phyloP scores from a whole-genome alignment of 1,140 invertebrate genomes.

The Arion vulgaris region DNA sequence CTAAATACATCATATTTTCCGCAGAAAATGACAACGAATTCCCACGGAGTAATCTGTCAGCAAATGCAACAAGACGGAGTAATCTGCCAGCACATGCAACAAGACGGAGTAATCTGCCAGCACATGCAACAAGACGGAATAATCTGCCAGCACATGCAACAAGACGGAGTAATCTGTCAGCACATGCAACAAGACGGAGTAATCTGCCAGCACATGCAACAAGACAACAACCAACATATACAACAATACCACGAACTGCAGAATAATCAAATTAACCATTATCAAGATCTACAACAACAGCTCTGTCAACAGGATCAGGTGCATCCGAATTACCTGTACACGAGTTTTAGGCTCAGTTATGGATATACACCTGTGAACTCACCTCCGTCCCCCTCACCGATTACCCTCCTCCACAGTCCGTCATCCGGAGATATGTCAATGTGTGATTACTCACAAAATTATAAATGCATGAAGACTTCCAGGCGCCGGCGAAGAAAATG shows the following conservation, averaged over 20 bases:
- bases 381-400: background rate
- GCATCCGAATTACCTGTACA: slow-evolving; percentile 33
- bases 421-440: slow-evolving; percentile 18
- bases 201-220: slow-evolving; percentile 3
- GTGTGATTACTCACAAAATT: slow-evolving; percentile 21
- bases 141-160: background rate
- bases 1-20: background rate
- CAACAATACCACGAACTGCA: slow-evolving; percentile 7
- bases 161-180: background rate
- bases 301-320: background rate
- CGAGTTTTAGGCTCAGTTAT: slow-evolving; percentile 34
- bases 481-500: slow-evolving; percentile 37
- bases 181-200: slow-evolving; percentile 5
- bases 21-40: background rate
- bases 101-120: background rate
- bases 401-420: background rate
- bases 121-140: slow-evolving; percentile 14
- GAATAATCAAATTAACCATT: slow-evolving; percentile 1
- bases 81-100: background rate
- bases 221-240: background rate
- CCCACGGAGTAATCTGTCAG: background rate
- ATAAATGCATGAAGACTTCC: background rate
- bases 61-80: slow-evolving; percentile 11
- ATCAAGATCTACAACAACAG: slow-evolving; percentile 20
- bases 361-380: slow-evolving; percentile 24